Evolutionary conservation across 2,113 vertebrate genomes (phyloP).

Genomic region (Hylia prasina): DNA sequence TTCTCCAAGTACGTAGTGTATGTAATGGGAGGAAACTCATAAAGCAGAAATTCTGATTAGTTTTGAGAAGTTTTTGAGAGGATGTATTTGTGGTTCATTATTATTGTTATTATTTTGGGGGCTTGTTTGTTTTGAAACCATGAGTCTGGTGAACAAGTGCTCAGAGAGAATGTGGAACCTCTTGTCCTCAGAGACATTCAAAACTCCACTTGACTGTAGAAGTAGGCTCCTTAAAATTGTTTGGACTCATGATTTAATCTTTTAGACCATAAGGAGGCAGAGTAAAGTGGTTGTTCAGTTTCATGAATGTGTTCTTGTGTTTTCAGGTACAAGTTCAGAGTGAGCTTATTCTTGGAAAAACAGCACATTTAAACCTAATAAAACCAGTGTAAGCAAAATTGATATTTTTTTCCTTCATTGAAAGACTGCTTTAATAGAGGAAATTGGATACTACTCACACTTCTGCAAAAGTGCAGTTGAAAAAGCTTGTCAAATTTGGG

Average conservation of each 20-base stretch:
- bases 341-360: not conserved
- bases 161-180: not conserved
- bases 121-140: not conserved
- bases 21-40: not conserved
- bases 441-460: not conserved
- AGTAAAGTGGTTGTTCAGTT: not conserved
- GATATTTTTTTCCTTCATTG: not conserved
- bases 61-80: not conserved
- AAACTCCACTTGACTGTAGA: not conserved
- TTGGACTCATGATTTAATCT: not conserved
- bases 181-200: not conserved
- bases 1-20: not conserved
- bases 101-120: not conserved
- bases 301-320: not conserved
- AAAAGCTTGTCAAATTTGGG: not conserved
- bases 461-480: not conserved
- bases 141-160: not conserved
- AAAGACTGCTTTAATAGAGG: not conserved
- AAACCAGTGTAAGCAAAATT: not conserved
- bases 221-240: not conserved
- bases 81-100: not conserved
- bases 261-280: not conserved
- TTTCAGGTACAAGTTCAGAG: not conserved
- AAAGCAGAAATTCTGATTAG: not conserved
- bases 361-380: not conserved